Evolutionary conservation across 2,888 invertebrate species (phyloP).

Genomic region (Sinodicranocentrus sp.): DNA sequence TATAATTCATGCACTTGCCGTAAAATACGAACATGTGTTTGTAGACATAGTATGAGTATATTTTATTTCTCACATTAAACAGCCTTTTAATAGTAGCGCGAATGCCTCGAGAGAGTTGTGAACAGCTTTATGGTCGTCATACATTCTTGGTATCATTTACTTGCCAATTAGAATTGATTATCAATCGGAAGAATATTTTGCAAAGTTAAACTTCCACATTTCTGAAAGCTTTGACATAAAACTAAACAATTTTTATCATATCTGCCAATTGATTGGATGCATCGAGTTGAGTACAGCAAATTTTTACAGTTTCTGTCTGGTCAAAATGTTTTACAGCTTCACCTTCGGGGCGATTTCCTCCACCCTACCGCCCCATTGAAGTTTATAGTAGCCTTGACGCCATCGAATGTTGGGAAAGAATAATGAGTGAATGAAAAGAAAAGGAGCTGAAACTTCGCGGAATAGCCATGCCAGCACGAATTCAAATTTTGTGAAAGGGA

Average conservation of each 20-base stretch:
- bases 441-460: constrained; percentile 93
- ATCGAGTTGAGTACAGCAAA: constrained; percentile 29
- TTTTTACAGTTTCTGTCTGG: constrained; percentile 1
- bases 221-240: constrained; percentile 20
- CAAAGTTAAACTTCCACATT: background rate
- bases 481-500: constrained; percentile 96
- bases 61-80: constrained; percentile 61
- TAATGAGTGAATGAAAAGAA: constrained; percentile 91
- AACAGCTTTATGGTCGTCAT: constrained; percentile 59
- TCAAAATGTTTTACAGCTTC: constrained; percentile 59
- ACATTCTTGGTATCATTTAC: constrained; percentile 24
- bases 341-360: constrained; percentile 89
- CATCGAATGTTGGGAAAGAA: constrained; percentile 94
- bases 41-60: constrained; percentile 61
- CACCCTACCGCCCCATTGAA: constrained; percentile 97
- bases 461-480: constrained; percentile 97
- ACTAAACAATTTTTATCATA: background rate
- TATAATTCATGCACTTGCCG: constrained; percentile 6
- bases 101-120: constrained; percentile 50
- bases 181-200: constrained; percentile 41
- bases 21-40: constrained; percentile 40
- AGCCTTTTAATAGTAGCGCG: constrained; percentile 55
- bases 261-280: constrained; percentile 7
- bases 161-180: constrained; percentile 34
- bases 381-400: constrained; percentile 93